Base-by-base conservation (phyloP, 1,140 invertebrate genomes). In the Ylistrum balloti region DNA sequence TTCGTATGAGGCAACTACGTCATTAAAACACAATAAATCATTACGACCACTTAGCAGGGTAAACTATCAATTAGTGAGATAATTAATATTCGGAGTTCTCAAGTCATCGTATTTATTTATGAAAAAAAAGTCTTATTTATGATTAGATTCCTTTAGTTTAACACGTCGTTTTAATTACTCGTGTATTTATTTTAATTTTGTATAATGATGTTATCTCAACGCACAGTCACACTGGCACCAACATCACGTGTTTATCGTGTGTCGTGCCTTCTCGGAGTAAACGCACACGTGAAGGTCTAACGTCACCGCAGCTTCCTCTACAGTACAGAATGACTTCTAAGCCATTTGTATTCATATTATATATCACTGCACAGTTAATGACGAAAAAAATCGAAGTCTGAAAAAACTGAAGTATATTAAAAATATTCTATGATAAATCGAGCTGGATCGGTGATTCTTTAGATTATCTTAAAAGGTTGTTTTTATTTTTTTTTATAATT, bases 101-200 rank as follows among this genome's bases (percentile, higher is more conserved):
- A 28, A 5, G 5, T 1, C 7, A 74, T 7, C 22, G 3, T n/a
- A 74, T 74, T 74, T 28, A 17, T 74, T 74, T 74, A 74, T 74
- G 17, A 74, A 28, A 74, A 74, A n/a, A n/a, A n/a, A n/a, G n/a
- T 74, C 28, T 28, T 74, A 28, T 74, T 17, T 28, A 28, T 74
- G 56, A 74, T 74, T 28, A 74, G 56, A 74, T 28, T 74, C 56
- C 22, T 28, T 74, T 74, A 74, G 56, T 74, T 74, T 74, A n/a
- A 74, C 56, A 74, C 22, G 11, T 74, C n/a, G 28, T 28, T 74
- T 74, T 2, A 74, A 74, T 74, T 74, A 74, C 22, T 74, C 22
- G 28, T 74, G 56, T 74, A n/a, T 74, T 74, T 74, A n/a, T 74
- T 74, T 74, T 74, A 74, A 74, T 74, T n/a, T 11, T 22, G 3